Base-by-base conservation (phyloP, 2,797 vertebrate species). In the Enteromius viviparus region DNA sequence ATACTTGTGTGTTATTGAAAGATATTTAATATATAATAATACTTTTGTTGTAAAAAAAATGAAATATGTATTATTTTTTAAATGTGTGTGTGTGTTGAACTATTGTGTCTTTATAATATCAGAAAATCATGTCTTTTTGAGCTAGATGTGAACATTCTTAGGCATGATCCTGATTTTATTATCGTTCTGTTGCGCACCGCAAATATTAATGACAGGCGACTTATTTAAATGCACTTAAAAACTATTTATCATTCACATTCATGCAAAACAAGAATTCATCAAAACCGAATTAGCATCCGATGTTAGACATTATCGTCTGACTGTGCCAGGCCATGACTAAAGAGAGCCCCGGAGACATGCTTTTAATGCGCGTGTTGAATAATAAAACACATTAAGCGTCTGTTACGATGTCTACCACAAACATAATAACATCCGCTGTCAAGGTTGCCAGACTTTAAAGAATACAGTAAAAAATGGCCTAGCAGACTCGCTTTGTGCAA, bases 261-360 rank as follows among this genome's bases (percentile, higher is more conserved):
- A 84, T 76, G 69, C 82, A 78, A 87, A 89, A 87, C 77, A 80
- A 78, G 79, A 75, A 80, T 76, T 83, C 76, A 71, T 86, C 49
- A 84, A 84, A 53, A 87, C 81, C 65, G 29, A 90, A 88, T 88
- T 79, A 77, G 42, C 79, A 80, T 55, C 68, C 77, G 87, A 87
- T 85, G 77, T 37, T 29, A 75, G 75, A 89, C 81, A 77, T 81
- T 82, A 80, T 78, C 66, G 53, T 82, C 78, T 78, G 76, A 62
- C 76, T 78, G 76, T 78, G 76, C 76, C 76, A 78, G 58, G 87
- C 83, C 60, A 76, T 80, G 51, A 72, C 75, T 85, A 86, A 89
- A 89, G 47, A 79, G 53, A 76, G 87, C 86, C 80, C 86, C 14
- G 60, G 81, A 87, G 86, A 68, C 76, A 86, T 83, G 78, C 68